Base-by-base conservation (phyloP, 92 coral and sea anemone species). In the Phenganax stokvisi region DNA sequence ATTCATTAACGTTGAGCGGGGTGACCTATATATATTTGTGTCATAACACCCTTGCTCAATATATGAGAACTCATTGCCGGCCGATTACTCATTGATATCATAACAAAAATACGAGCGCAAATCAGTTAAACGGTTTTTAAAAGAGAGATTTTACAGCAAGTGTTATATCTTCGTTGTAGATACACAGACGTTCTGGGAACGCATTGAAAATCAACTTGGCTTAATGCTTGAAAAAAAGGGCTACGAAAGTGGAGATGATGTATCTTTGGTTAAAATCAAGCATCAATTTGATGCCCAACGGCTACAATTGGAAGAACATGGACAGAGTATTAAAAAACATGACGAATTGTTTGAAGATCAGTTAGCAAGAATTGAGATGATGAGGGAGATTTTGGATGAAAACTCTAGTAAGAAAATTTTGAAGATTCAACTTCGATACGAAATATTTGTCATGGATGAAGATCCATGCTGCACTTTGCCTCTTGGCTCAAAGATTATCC, bases 321-420 rank as follows among this genome's bases (percentile, higher is more conserved):
- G 56, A 13, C 51, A 47, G 74, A 47, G 73, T 51, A 79, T 79
- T 55, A 79, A 79, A 27, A 63, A 65, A 62, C 83, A 79, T 37
- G 83, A 79, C 12, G 83, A 79, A 79, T 44, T 52, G 31, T 65
- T 79, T 13, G 83, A 79, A 54, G 83, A 79, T 13, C 83, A 79
- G 56, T 15, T 79, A 60, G 83, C 74, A 8, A 63, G 74, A 54
- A 79, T 79, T 53, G 83, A 79, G 54, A 79, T 69, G 47, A 79
- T 79, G 83, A 31, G 83, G 15, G 83, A 64, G 53, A 79, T 79
- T 51, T 69, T 79, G 54, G 83, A 79, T 17, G 83, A 79, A 47
- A 87, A 85, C 65, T 63, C 83, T 44, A 79, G 83, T 79, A 79
- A 79, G 83, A 54, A 73, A 51, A 51, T 10, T 9, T 12, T 52